phyloP scores from a whole-genome alignment of 2,113 vertebrate species.

The Cochlearius cochlearius region DNA sequence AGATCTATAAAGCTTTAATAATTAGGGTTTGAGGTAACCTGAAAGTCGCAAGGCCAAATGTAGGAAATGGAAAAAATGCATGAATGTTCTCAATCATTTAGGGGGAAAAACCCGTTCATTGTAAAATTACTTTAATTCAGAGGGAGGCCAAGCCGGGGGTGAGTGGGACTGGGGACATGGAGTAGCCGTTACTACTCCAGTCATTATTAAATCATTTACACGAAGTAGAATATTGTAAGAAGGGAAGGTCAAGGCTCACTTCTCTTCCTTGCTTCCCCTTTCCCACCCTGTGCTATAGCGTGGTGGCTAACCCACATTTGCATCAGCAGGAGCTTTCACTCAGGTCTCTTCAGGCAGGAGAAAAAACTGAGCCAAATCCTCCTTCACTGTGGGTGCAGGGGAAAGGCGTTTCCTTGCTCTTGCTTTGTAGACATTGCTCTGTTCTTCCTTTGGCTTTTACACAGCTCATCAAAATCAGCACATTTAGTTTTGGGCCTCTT shows the following conservation, averaged over 20 bases:
- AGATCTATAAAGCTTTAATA: neutral
- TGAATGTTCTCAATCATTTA: neutral
- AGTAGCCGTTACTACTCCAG: neutral
- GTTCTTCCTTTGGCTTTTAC: neutral
- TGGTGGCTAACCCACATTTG: fast-evolving
- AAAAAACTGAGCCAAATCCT: neutral
- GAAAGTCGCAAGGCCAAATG: neutral
- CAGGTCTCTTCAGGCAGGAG: neutral
- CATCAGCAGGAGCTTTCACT: neutral
- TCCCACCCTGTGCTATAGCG: neutral
- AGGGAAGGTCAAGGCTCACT: neutral
- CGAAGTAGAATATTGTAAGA: neutral
- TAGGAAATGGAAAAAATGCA: neutral
- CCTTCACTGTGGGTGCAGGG: neutral
- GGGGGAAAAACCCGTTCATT: neutral
- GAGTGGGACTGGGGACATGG: neutral
- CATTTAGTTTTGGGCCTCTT: neutral
- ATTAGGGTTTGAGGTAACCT: neutral
- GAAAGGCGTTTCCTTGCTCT: neutral
- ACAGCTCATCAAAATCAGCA: neutral
- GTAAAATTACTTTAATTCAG: neutral
- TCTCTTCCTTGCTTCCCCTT: neutral
- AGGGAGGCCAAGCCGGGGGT: neutral
- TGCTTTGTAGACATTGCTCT: neutral
- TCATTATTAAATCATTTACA: neutral